A percentile compares a stretch with the other conserved stretches of the same genome.
These are phyloP conservation scores for Uropetala carovei DNA, from an alignment of 2,888 invertebrate genomes.

Conservation along the genomic window DNA sequence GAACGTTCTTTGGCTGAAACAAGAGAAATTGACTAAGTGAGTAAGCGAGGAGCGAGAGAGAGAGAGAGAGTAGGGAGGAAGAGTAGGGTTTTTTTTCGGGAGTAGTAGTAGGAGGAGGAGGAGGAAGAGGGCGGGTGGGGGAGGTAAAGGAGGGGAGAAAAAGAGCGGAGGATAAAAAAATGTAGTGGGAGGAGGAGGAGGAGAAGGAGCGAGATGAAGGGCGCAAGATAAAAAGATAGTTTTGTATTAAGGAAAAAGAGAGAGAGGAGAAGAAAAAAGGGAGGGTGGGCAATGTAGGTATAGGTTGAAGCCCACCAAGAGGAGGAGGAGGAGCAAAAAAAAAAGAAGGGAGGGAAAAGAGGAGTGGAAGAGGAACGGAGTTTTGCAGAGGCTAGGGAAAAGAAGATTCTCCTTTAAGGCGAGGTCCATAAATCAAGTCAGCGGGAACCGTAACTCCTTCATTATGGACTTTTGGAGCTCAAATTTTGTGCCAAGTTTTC, in stretches of 20 bases:
- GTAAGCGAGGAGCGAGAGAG: background rate
- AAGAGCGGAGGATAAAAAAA: no score
- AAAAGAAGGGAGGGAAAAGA: background rate
- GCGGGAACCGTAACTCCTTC: constrained; percentile 62
- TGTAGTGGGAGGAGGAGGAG: no score
- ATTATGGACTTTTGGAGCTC: constrained; percentile 62
- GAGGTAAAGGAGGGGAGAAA: no score
- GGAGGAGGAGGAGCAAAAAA: background rate
- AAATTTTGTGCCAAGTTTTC: constrained; percentile 64
- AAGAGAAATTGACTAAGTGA: constrained; percentile 63
- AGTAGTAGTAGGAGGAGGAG: background rate
- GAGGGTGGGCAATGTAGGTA: constrained; percentile 6
- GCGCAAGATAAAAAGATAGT: background rate
- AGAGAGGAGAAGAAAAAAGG: background rate
- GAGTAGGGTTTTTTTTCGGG: background rate
- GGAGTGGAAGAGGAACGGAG: background rate
- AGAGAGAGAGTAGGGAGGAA: background rate
- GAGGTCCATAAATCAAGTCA: constrained; percentile 63
- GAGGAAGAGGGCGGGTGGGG: background rate
- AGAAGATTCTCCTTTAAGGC: constrained; percentile 37
- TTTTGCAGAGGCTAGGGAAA: constrained; percentile 32
- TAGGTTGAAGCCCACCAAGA: constrained; percentile 3
- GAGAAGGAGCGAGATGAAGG: background rate
- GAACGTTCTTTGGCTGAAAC: constrained; percentile 51
- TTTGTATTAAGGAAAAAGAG: constrained; percentile 46